A percentile compares a stretch with the other conserved stretches of the same genome.
Evolutionary conservation across 2,888 invertebrate species (phyloP).

Genomic region (Mactromeris polynyma): DNA sequence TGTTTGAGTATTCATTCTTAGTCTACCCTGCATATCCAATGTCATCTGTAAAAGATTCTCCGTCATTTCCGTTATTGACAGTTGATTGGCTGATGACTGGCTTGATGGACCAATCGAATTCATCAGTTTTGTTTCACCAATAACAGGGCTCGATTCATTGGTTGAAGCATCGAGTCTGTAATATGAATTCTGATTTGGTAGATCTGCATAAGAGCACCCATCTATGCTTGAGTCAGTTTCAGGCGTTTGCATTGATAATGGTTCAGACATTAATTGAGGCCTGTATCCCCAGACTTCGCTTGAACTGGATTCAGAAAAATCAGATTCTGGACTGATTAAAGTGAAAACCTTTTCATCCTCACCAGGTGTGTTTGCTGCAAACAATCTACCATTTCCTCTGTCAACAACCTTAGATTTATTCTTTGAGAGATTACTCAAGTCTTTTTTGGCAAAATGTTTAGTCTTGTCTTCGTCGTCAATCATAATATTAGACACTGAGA

Average conservation of each 20-base stretch:
- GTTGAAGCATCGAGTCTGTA: constrained; percentile 62
- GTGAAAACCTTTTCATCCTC: constrained; percentile 74
- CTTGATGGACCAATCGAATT: constrained; percentile 54
- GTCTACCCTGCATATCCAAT: constrained; percentile 68
- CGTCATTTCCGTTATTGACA: constrained; percentile 78
- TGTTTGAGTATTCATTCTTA: constrained; percentile 44
- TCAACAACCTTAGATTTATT: constrained; percentile 51
- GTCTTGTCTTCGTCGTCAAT: constrained; percentile 84
- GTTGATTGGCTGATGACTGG: constrained; percentile 53
- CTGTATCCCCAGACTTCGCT: constrained; percentile 70
- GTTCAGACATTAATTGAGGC: constrained; percentile 52
- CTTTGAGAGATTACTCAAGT: constrained; percentile 73
- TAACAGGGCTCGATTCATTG: constrained; percentile 66
- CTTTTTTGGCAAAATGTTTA: constrained; percentile 82
- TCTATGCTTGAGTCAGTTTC: constrained; percentile 69
- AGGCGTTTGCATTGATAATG: constrained; percentile 49
- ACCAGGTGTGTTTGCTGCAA: constrained; percentile 74
- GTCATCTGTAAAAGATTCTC: constrained; percentile 80
- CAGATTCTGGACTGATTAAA: constrained; percentile 68
- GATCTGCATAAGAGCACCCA: constrained; percentile 66
- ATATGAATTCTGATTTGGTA: constrained; percentile 67
- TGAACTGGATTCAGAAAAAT: constrained; percentile 67
- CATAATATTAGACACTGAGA: constrained; percentile 85
- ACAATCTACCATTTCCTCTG: constrained; percentile 60
- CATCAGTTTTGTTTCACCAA: constrained; percentile 57